Evolutionary conservation across 2,888 invertebrate species (phyloP).

Genomic region (Phengaris alcon): DNA sequence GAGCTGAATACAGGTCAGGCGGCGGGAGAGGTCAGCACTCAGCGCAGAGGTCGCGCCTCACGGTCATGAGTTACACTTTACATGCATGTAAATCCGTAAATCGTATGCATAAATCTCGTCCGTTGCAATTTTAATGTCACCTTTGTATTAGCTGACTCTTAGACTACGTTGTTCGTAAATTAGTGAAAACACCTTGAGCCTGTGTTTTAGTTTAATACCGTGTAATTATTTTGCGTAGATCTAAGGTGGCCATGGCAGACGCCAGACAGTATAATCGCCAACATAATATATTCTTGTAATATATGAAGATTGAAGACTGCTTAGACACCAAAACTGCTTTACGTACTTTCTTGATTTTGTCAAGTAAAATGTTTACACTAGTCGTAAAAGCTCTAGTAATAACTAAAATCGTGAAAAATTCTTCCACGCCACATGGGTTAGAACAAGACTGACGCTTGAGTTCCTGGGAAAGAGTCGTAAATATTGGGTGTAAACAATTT

Average conservation of each 20-base stretch:
- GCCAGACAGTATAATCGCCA: not conserved
- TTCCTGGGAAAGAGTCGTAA: not conserved
- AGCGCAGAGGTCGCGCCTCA: slow-evolving; percentile 15
- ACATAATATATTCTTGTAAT: not conserved
- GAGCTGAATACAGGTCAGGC: slow-evolving; percentile 25
- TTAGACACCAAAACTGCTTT: not conserved
- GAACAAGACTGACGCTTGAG: too few species aligned
- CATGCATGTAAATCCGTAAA: slow-evolving; percentile 15
- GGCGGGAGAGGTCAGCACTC: slow-evolving; percentile 6
- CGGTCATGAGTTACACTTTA: not conserved
- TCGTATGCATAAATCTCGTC: slow-evolving; percentile 1
- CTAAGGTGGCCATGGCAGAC: not conserved
- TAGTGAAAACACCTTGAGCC: not conserved
- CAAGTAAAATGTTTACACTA: not conserved
- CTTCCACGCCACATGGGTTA: too few species aligned
- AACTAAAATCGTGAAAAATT: not conserved
- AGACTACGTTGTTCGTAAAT: slow-evolving; percentile 2
- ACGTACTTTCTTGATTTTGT: not conserved
- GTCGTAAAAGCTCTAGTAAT: not conserved
- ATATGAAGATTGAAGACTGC: not conserved
- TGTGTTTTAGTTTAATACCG: not conserved
- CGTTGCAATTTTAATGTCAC: slow-evolving; percentile 4
- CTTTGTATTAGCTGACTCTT: not conserved
- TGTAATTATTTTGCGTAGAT: not conserved
- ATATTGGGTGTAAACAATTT: slow-evolving; percentile 1